Conservation (phyloP, 1,140 invertebrate species). For the Heliconius himera region DNA sequence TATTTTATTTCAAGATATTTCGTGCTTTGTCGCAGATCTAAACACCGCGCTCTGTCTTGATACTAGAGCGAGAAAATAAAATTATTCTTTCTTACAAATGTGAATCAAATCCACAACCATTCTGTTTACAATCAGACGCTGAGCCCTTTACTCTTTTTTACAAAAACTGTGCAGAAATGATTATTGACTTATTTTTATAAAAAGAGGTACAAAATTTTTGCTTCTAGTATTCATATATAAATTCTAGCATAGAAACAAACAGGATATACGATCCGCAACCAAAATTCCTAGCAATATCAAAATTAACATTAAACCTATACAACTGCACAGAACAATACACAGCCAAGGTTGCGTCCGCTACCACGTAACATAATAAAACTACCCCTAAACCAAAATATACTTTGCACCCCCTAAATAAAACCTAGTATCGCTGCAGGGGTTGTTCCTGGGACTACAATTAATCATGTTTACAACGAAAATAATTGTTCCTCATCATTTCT, state of each 20-base stretch:
- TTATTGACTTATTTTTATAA: too few species aligned
- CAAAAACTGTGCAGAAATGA: too few species aligned
- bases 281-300: not conserved
- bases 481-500: conserved; percentile 53
- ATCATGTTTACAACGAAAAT: conserved; percentile 62
- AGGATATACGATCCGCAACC: not conserved
- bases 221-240: not conserved
- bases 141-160: too few species aligned
- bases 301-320: not conserved
- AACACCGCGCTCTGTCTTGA: too few species aligned
- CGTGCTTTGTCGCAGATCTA: too few species aligned
- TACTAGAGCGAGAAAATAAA: too few species aligned
- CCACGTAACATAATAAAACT: conserved; percentile 5
- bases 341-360: conserved; percentile 2
- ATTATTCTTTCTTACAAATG: too few species aligned
- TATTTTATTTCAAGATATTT: too few species aligned
- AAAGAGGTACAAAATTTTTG: too few species aligned
- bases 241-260: not conserved
- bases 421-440: not conserved
- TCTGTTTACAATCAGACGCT: too few species aligned
- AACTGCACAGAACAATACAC: conserved; percentile 7
- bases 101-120: too few species aligned
- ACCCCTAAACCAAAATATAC: conserved; percentile 11
- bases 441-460: conserved; percentile 42
- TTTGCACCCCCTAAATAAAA: conserved; percentile 13